These are phyloP conservation scores for Ormyrus labotus DNA, from an alignment of 2,888 invertebrate genomes.

Conservation along the genomic window DNA sequence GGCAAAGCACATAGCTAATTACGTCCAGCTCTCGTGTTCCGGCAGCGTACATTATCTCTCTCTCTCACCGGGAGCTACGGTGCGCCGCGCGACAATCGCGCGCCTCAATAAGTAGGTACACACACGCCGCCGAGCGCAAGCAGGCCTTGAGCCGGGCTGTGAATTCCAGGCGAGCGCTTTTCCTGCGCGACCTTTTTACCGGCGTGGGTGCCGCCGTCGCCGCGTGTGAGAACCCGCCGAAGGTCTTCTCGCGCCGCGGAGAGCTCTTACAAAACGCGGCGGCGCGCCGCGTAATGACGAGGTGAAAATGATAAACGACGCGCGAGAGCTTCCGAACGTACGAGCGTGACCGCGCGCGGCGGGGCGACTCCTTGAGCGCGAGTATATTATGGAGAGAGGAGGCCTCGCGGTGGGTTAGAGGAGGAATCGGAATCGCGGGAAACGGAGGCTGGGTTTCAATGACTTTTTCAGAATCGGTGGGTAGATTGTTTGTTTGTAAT, in stretches of 20 bases:
- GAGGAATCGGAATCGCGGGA: neutral
- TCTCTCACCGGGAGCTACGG: no score
- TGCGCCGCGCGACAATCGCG: no score
- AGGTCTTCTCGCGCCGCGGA: constrained; percentile 9
- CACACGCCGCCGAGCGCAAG: no score
- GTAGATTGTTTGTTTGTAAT: no score
- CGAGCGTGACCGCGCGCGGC: neutral
- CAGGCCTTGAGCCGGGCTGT: no score
- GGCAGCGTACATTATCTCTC: no score
- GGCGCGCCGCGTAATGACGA: constrained; percentile 27
- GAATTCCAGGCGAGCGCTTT: neutral
- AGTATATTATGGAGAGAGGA: neutral
- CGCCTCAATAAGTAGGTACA: no score
- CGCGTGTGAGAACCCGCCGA: constrained; percentile 39
- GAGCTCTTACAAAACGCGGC: neutral
- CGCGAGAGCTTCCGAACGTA: constrained; percentile 27
- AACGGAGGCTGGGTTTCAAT: no score
- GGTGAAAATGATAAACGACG: constrained; percentile 38
- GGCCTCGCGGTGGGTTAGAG: neutral
- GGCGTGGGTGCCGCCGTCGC: constrained; percentile 25
- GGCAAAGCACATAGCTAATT: no score
- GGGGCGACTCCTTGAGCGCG: constrained; percentile 20
- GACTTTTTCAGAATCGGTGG: no score
- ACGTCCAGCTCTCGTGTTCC: no score
- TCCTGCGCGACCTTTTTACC: constrained; percentile 26